A percentile compares a stretch with the other conserved stretches of the same genome.
phyloP scores from a whole-genome alignment of 2,888 invertebrate genomes.

The Apotomis betuletana region DNA sequence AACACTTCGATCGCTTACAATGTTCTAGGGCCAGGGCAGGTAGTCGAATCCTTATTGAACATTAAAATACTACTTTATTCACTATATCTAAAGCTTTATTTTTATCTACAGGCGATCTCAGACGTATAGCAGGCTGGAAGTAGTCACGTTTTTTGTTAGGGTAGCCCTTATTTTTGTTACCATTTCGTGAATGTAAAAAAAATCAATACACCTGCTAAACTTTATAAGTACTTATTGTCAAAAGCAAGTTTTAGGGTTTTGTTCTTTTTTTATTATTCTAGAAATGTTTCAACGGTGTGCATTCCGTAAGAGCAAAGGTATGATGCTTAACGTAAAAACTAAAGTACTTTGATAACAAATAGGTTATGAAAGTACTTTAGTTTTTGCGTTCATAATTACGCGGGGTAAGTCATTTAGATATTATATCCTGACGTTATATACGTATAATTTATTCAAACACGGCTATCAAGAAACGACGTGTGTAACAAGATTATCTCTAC shows the following conservation, averaged over 20 bases:
- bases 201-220: constrained; percentile 32
- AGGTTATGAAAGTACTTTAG: not conserved
- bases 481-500: constrained; percentile 10
- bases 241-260: constrained; percentile 25
- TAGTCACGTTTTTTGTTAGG: constrained; percentile 42
- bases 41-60: constrained; percentile 58
- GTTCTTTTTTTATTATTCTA: constrained; percentile 9
- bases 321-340: too few relatives aligned
- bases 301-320: constrained; percentile 12
- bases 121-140: constrained; percentile 42
- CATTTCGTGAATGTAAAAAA: constrained; percentile 33
- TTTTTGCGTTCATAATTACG: constrained; percentile 3
- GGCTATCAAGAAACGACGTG: not conserved
- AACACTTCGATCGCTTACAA: constrained; percentile 68
- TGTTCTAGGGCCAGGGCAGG: constrained; percentile 77
- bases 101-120: constrained; percentile 33
- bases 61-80: constrained; percentile 67
- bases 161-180: constrained; percentile 44
- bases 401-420: not conserved
- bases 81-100: constrained; percentile 48
- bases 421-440: not conserved
- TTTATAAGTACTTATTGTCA: constrained; percentile 31
- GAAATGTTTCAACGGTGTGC: constrained; percentile 2
- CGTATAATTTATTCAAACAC: not conserved
- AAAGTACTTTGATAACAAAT: too few relatives aligned